phyloP scores from a whole-genome alignment of 2,888 invertebrate genomes.

The Malacosoma neustria region DNA sequence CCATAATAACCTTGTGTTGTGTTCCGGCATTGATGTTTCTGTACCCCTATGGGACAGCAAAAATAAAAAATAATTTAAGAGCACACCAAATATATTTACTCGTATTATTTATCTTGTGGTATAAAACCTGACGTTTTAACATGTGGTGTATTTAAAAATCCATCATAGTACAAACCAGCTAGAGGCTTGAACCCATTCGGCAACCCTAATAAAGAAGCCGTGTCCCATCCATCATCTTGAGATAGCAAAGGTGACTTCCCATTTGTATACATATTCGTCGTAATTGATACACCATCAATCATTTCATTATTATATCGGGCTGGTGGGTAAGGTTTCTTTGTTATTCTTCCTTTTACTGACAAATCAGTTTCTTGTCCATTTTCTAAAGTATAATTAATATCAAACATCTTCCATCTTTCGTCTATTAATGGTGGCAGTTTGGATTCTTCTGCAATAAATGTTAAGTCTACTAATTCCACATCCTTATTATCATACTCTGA shows the following conservation, averaged over 20 bases:
- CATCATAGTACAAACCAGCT: constrained; percentile 62
- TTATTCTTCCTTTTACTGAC: constrained; percentile 15
- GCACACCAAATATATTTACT: no score
- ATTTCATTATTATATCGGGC: constrained; percentile 34
- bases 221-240: constrained; percentile 45
- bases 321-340: constrained; percentile 30
- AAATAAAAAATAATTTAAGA: no score
- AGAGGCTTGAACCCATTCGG: constrained; percentile 49
- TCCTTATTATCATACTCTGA: constrained; percentile 12
- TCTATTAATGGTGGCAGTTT: constrained; percentile 17
- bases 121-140: constrained; percentile 36
- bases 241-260: constrained; percentile 31
- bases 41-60: no score
- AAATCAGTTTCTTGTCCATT: constrained; percentile 10
- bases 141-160: constrained; percentile 48
- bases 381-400: constrained; percentile 15
- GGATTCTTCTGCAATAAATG: constrained; percentile 9
- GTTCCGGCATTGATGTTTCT: no score
- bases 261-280: constrained; percentile 44
- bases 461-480: constrained; percentile 10
- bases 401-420: constrained; percentile 30
- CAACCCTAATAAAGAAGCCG: constrained; percentile 30
- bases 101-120: constrained; percentile 27
- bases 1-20: no score
- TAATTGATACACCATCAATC: constrained; percentile 50